Evolutionary conservation across 2,797 vertebrate genomes (phyloP).

Genomic region (Enteromius trimaculatus): DNA sequence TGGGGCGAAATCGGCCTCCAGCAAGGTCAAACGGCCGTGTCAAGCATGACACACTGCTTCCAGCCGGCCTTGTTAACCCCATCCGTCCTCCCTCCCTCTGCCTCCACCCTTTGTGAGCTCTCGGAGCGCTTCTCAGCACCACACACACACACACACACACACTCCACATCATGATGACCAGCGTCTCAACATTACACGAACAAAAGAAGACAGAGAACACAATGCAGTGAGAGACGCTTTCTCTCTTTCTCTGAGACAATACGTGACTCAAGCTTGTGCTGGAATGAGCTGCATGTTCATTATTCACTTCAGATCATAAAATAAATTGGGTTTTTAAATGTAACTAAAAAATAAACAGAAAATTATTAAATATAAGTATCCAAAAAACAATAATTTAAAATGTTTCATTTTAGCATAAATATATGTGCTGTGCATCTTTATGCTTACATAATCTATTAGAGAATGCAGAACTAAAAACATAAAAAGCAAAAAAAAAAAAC

Average conservation of each 20-base stretch:
- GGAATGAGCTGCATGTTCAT: neutral
- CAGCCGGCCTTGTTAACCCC: conserved; percentile 72
- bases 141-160: neutral
- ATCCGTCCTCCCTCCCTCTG: conserved; percentile 27
- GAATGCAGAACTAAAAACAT: neutral
- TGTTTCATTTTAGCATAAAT: neutral
- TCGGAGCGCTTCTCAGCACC: conserved; percentile 2
- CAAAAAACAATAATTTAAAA: neutral
- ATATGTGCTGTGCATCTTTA: neutral
- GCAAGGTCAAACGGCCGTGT: conserved; percentile 80
- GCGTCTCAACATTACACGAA: neutral
- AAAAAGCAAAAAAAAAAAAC: neutral
- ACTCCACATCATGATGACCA: neutral
- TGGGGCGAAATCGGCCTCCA: conserved; percentile 58
- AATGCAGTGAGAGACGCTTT: neutral
- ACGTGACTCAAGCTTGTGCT: neutral
- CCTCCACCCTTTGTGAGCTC: conserved; percentile 17
- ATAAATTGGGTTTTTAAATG: neutral
- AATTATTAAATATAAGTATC: neutral
- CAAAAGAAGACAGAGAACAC: neutral
- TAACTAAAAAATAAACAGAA: neutral
- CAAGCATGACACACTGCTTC: conserved; percentile 75
- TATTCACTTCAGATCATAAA: neutral
- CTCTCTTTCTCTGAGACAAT: neutral
- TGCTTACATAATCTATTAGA: neutral